Percentiles rank a stretch among this genome's conserved stretches.
These are phyloP conservation scores for Lonchura striata DNA, from an alignment of 2,113 vertebrate genomes.

Conservation along the genomic window DNA sequence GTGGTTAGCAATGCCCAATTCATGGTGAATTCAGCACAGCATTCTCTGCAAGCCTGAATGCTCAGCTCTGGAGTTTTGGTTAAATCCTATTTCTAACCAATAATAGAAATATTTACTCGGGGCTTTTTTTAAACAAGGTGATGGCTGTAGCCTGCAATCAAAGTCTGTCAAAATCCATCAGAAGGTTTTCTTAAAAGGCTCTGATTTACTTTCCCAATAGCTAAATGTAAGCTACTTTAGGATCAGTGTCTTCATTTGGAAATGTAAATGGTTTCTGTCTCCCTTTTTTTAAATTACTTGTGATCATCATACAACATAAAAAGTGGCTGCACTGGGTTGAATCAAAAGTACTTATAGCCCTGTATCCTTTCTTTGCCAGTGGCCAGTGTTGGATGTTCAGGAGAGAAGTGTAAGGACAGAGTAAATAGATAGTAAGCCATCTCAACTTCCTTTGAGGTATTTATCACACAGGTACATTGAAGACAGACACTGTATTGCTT, in stretches of 20 bases:
- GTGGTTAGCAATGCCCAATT: background rate
- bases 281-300: background rate
- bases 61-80: background rate
- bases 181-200: background rate
- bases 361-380: background rate
- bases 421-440: background rate
- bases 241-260: background rate
- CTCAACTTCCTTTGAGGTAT: background rate
- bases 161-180: background rate
- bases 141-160: background rate
- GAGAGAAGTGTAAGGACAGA: background rate
- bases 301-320: background rate
- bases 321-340: background rate
- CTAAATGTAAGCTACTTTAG: background rate
- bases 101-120: background rate
- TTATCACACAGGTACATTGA: background rate
- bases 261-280: background rate
- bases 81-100: background rate
- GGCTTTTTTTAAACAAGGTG: background rate
- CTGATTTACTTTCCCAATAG: background rate
- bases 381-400: background rate
- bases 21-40: background rate
- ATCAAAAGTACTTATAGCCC: background rate
- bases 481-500: background rate
- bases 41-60: background rate